Conservation (phyloP, 2,888 invertebrate genomes). For the Strigamia crassipes region DNA sequence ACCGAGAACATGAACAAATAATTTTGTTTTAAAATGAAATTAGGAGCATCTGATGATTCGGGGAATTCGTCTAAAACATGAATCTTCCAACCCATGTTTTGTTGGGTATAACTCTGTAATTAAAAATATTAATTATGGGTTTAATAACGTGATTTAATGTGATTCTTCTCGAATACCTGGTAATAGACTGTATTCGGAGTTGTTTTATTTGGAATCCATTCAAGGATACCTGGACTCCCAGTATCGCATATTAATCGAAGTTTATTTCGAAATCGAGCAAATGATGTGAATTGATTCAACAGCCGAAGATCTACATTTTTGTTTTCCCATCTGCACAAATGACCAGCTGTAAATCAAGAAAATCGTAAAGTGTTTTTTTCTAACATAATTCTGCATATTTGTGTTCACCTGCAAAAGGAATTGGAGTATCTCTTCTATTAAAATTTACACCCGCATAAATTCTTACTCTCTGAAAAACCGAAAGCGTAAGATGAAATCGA, state of each 20-base stretch:
- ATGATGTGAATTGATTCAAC: conserved; percentile 76
- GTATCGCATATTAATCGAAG: conserved; percentile 69
- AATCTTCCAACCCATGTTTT: conserved; percentile 95
- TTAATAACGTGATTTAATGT: not conserved
- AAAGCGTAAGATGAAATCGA: not conserved
- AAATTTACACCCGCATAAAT: conserved; percentile 68
- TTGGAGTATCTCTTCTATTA: conserved; percentile 78
- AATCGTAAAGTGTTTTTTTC: not conserved
- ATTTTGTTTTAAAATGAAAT: not conserved
- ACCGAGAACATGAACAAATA: not conserved
- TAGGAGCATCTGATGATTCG: not conserved
- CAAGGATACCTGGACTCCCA: conserved; percentile 73
- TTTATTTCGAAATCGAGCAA: conserved; percentile 82
- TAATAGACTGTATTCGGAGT: conserved; percentile 88
- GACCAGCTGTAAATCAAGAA: conserved; percentile 67
- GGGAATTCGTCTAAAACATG: conserved; percentile 73
- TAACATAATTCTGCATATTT: not conserved
- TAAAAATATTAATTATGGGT: not conserved
- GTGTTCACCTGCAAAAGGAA: conserved; percentile 71
- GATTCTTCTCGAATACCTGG: conserved; percentile 54
- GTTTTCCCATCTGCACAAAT: conserved; percentile 75
- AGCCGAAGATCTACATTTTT: conserved; percentile 73
- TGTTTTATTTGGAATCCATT: conserved; percentile 82
- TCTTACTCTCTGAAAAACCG: conserved; percentile 50
- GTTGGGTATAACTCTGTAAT: conserved; percentile 82